Conservation (phyloP, 1,140 invertebrate genomes). For the Anoplophora glabripennis region DNA sequence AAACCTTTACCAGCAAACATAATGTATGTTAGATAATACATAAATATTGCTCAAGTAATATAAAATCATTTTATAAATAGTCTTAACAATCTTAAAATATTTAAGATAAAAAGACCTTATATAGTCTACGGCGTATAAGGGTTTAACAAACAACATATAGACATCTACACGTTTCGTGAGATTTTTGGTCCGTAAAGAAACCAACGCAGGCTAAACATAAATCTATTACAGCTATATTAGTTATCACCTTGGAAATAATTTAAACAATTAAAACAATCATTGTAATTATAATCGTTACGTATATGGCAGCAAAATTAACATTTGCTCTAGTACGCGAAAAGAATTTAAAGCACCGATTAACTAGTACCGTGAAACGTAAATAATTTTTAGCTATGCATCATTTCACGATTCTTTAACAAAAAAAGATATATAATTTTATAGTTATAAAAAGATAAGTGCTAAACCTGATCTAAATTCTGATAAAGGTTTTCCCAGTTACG, state of each 20-base stretch:
- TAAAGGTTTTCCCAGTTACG: not conserved
- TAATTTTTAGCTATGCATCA: too few species aligned
- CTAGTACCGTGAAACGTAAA: not conserved
- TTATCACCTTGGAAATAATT: slow-evolving; percentile 11
- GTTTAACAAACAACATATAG: slow-evolving; percentile 18
- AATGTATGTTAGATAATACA: slow-evolving; percentile 36
- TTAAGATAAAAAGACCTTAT: slow-evolving; percentile 28
- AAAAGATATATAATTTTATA: not conserved
- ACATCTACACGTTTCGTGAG: slow-evolving; percentile 5
- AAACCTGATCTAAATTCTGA: not conserved
- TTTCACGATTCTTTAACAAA: too few species aligned
- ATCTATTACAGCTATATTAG: slow-evolving; percentile 5
- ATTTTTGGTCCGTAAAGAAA: too few species aligned
- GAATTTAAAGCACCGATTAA: not conserved
- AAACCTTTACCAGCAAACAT: slow-evolving; percentile 38
- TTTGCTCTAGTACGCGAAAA: not conserved
- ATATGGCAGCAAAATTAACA: slow-evolving; percentile 3
- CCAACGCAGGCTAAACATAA: not conserved
- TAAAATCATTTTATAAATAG: slow-evolving; percentile 17
- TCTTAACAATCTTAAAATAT: slow-evolving; percentile 30
- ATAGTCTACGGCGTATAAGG: slow-evolving; percentile 16
- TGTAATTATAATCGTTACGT: not conserved
- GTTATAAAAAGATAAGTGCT: not conserved
- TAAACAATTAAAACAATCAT: slow-evolving; percentile 3
- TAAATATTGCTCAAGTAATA: slow-evolving; percentile 35